Conservation (phyloP, 1,140 invertebrate species). For the Atta cephalotes region DNA sequence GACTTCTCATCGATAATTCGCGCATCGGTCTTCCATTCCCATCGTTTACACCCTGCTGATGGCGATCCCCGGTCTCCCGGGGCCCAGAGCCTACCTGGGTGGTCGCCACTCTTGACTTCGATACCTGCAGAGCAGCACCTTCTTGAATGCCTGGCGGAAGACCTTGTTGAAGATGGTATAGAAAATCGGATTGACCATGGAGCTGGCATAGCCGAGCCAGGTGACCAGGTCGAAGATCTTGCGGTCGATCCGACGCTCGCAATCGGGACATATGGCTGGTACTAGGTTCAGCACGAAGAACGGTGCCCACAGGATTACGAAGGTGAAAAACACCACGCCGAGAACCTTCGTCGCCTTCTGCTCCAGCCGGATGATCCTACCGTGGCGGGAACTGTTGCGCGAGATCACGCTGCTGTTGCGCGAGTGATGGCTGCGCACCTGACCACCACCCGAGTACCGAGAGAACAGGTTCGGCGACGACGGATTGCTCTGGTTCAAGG, state of each 20-base stretch:
- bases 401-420: constrained; percentile 93
- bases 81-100: constrained; percentile 77
- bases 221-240: constrained; percentile 94
- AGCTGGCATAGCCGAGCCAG: constrained; percentile 97
- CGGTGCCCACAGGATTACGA: constrained; percentile 97
- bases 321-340: constrained; percentile 97
- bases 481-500: constrained; percentile 76
- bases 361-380: constrained; percentile 93
- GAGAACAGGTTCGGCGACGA: constrained; percentile 85
- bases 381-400: constrained; percentile 92
- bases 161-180: constrained; percentile 98
- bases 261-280: constrained; percentile 92
- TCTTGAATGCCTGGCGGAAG: constrained; percentile 96
- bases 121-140: constrained; percentile 91
- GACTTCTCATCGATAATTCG: not conserved
- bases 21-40: not conserved
- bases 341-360: constrained; percentile 98
- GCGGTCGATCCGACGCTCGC: constrained; percentile 90
- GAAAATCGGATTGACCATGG: constrained; percentile 97
- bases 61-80: constrained; percentile 75
- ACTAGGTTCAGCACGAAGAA: constrained; percentile 96
- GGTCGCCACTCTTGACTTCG: constrained; percentile 79
- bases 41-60: constrained; percentile 71
- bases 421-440: constrained; percentile 89
- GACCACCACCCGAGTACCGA: constrained; percentile 76